Conservation (phyloP, 2,113 vertebrate genomes). For the Echinops telfairi region DNA sequence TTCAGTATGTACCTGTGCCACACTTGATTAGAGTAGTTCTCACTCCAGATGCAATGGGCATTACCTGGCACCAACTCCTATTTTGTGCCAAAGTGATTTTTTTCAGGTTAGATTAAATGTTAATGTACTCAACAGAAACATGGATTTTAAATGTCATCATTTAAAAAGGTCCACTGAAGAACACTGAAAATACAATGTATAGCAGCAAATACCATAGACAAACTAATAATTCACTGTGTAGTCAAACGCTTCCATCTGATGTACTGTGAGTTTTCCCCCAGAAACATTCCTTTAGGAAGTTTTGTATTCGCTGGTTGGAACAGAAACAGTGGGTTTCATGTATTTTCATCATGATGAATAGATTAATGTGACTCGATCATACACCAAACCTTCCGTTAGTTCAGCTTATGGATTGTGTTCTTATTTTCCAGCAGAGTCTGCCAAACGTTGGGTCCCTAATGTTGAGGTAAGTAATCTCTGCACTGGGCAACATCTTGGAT, state of each 20-base stretch:
- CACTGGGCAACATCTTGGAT: conserved; percentile 25
- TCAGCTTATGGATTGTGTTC: conserved; percentile 51
- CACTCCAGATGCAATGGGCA: background rate
- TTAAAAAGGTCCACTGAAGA: conserved; percentile 39
- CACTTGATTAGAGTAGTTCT: background rate
- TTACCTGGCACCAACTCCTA: too few relatives aligned
- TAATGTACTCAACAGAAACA: conserved; percentile 22
- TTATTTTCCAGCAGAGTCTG: conserved; percentile 63
- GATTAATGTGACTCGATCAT: conserved; percentile 32
- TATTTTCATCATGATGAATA: conserved; percentile 60
- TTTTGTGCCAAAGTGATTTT: too few relatives aligned
- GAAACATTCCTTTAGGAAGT: conserved; percentile 62
- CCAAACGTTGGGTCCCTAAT: background rate
- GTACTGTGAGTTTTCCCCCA: conserved; percentile 69
- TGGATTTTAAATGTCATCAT: conserved; percentile 54
- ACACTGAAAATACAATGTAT: conserved; percentile 32
- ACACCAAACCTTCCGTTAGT: conserved; percentile 35
- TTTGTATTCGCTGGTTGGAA: conserved; percentile 68
- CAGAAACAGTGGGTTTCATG: conserved; percentile 66
- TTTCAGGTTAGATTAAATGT: too few relatives aligned
- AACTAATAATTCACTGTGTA: conserved; percentile 30
- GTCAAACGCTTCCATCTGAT: conserved; percentile 56
- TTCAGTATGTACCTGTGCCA: background rate
- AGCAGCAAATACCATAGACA: conserved; percentile 66
- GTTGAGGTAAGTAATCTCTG: conserved; percentile 47